These are phyloP conservation scores for Caenorhabditis sulstoni DNA, from an alignment of 2,888 invertebrate species.

Conservation along the genomic window DNA sequence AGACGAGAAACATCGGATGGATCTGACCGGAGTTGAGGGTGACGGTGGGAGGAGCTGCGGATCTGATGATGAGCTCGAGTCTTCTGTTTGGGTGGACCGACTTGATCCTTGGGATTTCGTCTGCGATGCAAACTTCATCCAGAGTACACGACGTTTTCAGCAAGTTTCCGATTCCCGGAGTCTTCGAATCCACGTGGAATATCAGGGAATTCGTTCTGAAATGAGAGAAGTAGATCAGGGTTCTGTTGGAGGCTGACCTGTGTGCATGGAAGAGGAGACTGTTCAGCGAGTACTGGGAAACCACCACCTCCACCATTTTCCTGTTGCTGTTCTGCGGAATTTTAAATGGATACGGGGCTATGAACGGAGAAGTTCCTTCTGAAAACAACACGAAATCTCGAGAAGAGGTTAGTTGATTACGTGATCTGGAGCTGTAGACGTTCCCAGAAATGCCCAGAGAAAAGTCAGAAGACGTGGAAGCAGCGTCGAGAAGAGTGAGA, in stretches of 20 bases:
- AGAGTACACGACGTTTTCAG: conserved; percentile 69
- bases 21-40: conserved; percentile 49
- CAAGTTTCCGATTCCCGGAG: conserved; percentile 67
- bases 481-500: conserved; percentile 68
- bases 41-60: conserved; percentile 63
- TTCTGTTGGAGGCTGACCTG: conserved; percentile 46
- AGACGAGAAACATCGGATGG: neutral
- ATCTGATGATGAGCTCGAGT: conserved; percentile 69
- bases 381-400: conserved; percentile 10
- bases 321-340: conserved; percentile 63
- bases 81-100: conserved; percentile 63
- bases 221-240: conserved; percentile 68
- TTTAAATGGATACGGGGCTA: conserved; percentile 68
- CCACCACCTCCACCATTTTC: conserved; percentile 67
- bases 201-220: conserved; percentile 70
- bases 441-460: conserved; percentile 70
- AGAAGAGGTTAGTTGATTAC: conserved; percentile 33
- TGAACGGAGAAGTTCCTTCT: conserved; percentile 68
- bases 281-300: conserved; percentile 69
- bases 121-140: conserved; percentile 70
- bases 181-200: conserved; percentile 72
- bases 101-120: conserved; percentile 71
- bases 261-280: conserved; percentile 70
- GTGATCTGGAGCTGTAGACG: conserved; percentile 64
- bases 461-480: conserved; percentile 65